These are phyloP conservation scores for Thripadectes ignobilis DNA, from an alignment of 2,797 vertebrate genomes.

Conservation along the genomic window DNA sequence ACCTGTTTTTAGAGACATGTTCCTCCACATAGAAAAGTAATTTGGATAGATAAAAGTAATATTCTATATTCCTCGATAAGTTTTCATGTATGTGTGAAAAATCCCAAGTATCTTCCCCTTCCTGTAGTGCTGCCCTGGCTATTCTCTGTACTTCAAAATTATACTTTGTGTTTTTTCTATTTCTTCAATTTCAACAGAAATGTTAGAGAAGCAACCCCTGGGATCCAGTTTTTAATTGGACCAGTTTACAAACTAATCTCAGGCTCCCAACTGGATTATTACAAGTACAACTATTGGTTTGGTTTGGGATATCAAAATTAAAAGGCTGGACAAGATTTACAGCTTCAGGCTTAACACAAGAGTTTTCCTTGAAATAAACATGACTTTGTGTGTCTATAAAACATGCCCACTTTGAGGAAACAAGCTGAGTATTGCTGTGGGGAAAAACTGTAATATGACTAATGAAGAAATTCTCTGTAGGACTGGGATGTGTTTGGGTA, in stretches of 20 bases:
- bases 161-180: not conserved
- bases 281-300: not conserved
- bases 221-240: not conserved
- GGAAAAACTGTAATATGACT: not conserved
- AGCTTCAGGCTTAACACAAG: not conserved
- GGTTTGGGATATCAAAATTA: not conserved
- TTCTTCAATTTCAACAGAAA: not conserved
- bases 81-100: not conserved
- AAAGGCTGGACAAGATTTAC: not conserved
- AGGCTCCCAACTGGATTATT: not conserved
- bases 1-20: not conserved
- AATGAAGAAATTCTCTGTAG: not conserved
- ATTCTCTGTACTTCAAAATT: not conserved
- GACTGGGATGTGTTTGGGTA: not conserved
- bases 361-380: not conserved
- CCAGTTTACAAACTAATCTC: not conserved
- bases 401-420: not conserved
- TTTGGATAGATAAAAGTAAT: not conserved
- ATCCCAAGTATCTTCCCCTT: not conserved
- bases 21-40: not conserved
- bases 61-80: not conserved
- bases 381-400: not conserved
- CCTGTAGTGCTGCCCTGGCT: not conserved
- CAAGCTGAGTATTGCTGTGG: not conserved
- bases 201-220: not conserved